Evolutionary conservation across 2,797 vertebrate species (phyloP), one percentile per base, ranked within the genome.

Genomic region (Coluber constrictor): DNA sequence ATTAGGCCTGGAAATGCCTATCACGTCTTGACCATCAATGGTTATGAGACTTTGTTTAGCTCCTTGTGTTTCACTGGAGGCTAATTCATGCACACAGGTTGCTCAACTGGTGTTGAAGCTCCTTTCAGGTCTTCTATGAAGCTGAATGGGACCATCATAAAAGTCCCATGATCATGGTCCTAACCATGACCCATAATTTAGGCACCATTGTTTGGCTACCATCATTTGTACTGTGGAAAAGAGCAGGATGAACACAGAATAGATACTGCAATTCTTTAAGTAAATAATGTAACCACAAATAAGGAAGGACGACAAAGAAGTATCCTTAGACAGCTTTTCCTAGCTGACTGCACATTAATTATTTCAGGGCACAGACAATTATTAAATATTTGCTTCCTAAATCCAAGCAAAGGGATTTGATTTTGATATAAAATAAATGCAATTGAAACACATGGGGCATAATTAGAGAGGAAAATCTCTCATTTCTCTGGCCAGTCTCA

Each of bases 401-500:
- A 27, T 94, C 70, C 66, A 90, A 93, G 92, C 54, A 88, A 94
- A 89, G 59, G 79, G 43, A 96, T 89, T 55, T 94, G 29, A 92
- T 96, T 94, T 87, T 93, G 94, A 92, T 93, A 94, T 95, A 95
- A 95, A 93, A 89, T 32, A 89, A 95, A 95, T 86, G 90, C 88
- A 88, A n/a, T 86, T 86, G 60, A 92, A 96, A 95, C 94, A 95
- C 94, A 95, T 66, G 93, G 90, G 94, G 59, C 63, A 93, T 97
- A 96, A 97, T 96, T 96, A 97, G 37, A 23, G 51, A 90, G 70
- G 59, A 86, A 93, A 95, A 91, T 95, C 93, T 93, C 92, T 93
- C 8, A 4, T 90, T 95, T 96, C 61, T 90, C 90, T 92, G 93
- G 60, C 55, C 86, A 96, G 16, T 66, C 91, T 93, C 0, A 0